Conservation (phyloP, 2,888 invertebrate genomes). For the Alviniconcha strummeri region DNA sequence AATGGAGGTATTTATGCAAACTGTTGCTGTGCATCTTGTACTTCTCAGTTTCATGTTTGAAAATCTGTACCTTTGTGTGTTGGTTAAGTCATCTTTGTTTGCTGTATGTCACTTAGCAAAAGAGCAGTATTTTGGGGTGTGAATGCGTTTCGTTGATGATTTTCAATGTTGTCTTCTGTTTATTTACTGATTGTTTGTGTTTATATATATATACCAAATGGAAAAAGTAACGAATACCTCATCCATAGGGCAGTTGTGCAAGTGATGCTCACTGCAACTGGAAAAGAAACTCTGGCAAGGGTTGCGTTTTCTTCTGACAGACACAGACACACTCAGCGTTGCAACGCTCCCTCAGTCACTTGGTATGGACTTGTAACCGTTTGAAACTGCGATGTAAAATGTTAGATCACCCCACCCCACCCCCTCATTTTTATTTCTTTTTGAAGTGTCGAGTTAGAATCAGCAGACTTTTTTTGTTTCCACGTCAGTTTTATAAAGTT, state of each 20-base stretch:
- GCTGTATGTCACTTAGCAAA: neutral
- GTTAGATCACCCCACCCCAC: neutral
- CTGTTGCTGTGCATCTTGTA: neutral
- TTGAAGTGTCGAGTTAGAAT: neutral
- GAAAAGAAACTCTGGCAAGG: constrained; percentile 8
- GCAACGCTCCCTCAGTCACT: neutral
- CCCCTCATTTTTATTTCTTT: neutral
- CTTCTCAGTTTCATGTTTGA: neutral
- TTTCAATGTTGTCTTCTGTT: neutral
- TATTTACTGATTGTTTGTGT: too few relatives aligned
- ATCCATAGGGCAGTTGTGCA: constrained; percentile 28
- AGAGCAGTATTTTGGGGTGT: constrained; percentile 15
- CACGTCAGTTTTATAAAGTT: neutral
- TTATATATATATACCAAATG: neutral
- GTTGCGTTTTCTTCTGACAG: neutral
- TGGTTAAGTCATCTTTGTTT: neutral
- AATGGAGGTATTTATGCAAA: too few relatives aligned
- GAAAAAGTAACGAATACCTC: constrained; percentile 25
- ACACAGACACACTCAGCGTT: neutral
- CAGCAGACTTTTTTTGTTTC: neutral
- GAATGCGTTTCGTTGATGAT: constrained; percentile 1
- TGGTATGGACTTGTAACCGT: neutral
- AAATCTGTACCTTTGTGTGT: neutral
- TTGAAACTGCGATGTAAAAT: neutral
- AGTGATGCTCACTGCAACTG: neutral